phyloP scores from a whole-genome alignment of 2,113 vertebrate species.

The Echinops telfairi region DNA sequence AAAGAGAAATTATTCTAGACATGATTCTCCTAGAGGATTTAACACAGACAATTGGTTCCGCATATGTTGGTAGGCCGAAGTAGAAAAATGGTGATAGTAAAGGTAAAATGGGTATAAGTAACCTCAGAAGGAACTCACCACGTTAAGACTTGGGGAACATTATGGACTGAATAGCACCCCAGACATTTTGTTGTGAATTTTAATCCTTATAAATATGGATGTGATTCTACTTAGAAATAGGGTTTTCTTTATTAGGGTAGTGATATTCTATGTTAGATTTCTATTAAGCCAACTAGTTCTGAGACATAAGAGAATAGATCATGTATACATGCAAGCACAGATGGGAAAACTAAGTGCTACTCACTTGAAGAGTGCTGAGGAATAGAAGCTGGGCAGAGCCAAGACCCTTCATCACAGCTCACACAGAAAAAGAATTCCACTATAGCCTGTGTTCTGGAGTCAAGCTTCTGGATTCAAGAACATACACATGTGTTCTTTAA shows the following conservation, averaged over 20 bases:
- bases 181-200: neutral
- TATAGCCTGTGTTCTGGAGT: neutral
- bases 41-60: neutral
- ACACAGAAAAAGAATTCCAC: neutral
- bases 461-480: neutral
- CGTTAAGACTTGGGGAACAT: neutral
- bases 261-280: neutral
- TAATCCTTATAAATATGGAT: neutral
- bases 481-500: neutral
- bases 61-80: neutral
- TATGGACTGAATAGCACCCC: neutral
- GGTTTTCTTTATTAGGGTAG: neutral
- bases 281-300: neutral
- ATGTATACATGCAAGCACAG: neutral
- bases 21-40: conserved; percentile 16
- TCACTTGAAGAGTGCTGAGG: neutral
- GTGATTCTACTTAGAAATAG: neutral
- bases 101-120: neutral
- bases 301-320: neutral
- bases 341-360: neutral
- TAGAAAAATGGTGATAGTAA: neutral
- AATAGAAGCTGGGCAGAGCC: neutral
- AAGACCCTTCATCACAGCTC: neutral
- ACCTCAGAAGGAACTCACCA: neutral
- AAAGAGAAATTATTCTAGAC: neutral